Base-by-base conservation (phyloP, 2,888 invertebrate species). In the Athalia cordata region DNA sequence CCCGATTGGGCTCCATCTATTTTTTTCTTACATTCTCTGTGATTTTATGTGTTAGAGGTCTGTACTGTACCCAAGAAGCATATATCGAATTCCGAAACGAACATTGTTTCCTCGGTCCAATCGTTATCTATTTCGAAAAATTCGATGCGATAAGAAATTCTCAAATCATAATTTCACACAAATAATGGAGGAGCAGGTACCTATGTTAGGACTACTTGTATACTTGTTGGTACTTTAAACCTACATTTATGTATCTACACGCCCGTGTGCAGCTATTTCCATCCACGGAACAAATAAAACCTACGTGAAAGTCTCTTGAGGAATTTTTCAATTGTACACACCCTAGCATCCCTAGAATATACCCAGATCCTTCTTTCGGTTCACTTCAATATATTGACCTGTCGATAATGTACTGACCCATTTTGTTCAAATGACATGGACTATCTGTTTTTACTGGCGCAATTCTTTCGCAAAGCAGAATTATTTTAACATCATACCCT, bases 291-390 rank as follows among this genome's bases (percentile, higher is more conserved):
- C 29, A 29, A 29, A 29, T 29, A 29, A 29, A 29, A 29, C 29
- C 29, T 29, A 29, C 29, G 29, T 55, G n/a, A 4, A 55, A 9
- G 55, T n/a, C 55, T 55, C 29, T 55, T 9, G 68, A 55, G 55
- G 43, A 43, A 68, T 68, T 68, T 55, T 55, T 55, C 55, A 68
- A 68, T 68, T 55, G 43, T 29, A 15, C 67, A 67, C 11, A 67
- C 52, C 13, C 6, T n/a, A 3, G 0, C 7, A n/a, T n/a, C 55
- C n/a, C 55, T 9, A 55, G n/a, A 9, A n/a, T 6, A 11, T 7
- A 43, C 43, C 8, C 29, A 49, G 8, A 13, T 13, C 52, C 13
- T 15, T 52, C 9, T 68, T 55, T n/a, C 11, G 9, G 43, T 55
- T 29, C 43, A 8, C 68, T 29, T n/a, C 50, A 5, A 11, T 15